Base-by-base conservation (phyloP, 2,888 invertebrate species). In the Megamerina dolium region DNA sequence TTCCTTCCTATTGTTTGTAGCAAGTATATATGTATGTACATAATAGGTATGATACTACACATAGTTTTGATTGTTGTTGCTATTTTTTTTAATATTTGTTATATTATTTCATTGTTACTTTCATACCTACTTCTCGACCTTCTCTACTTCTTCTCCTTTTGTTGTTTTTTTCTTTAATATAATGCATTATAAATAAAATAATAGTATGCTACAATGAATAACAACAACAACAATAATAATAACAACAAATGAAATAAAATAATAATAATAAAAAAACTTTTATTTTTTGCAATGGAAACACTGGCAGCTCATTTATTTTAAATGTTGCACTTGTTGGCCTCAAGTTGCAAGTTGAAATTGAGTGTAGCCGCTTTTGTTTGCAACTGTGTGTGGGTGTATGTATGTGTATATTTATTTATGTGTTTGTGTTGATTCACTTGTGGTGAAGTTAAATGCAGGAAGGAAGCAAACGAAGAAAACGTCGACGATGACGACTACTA, bases 231-330 rank as follows among this genome's bases (percentile, higher is more conserved):
- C n/a, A n/a, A n/a, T n/a, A n/a, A n/a, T n/a, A n/a, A n/a, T n/a
- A n/a, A n/a, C n/a, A n/a, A n/a, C n/a, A n/a, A n/a, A n/a, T n/a
- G n/a, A n/a, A n/a, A n/a, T n/a, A n/a, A n/a, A n/a, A n/a, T n/a
- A n/a, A n/a, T n/a, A n/a, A n/a, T n/a, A n/a, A n/a, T n/a, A n/a
- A n/a, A n/a, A n/a, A n/a, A n/a, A n/a, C 13, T 13, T 13, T 31
- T 31, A 12, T n/a, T 9, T 31, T 12, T 14, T 13, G 23, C 23
- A 14, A 16, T 16, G n/a, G n/a, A n/a, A 37, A 41, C 41, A 41
- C 37, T 41, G 37, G 23, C 37, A 34, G 41, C 34, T 21, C 37
- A 45, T 45, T 37, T 37, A 37, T 41, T 45, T 33, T 37, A 17
- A 32, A 37, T 41, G 37, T 40, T 45, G 41, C 34, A 37, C 34